A percentile compares a stretch with the other conserved stretches of the same genome.
These are phyloP conservation scores for Ruditapes philippinarum DNA, from an alignment of 1,140 invertebrate species.

Conservation along the genomic window DNA sequence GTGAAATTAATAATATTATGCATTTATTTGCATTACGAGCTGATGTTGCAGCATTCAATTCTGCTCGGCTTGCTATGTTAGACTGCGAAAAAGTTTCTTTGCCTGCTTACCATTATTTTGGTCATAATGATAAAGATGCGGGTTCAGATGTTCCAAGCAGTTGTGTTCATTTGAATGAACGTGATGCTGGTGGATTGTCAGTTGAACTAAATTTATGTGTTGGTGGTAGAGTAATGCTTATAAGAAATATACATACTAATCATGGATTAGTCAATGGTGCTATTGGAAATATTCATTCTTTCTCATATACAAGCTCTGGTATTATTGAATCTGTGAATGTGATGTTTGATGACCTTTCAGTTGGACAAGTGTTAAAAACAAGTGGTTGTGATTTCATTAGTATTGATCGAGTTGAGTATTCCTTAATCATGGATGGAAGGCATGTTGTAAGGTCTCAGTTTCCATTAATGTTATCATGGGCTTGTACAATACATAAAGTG, in stretches of 20 bases:
- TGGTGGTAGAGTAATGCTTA: constrained; percentile 63
- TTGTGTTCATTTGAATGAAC: constrained; percentile 43
- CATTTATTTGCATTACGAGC: constrained; percentile 33
- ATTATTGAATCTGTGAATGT: constrained; percentile 40
- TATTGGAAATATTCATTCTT: constrained; percentile 50
- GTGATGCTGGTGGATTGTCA: constrained; percentile 58
- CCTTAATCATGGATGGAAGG: constrained; percentile 37
- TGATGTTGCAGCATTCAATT: constrained; percentile 23
- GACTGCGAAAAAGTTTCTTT: background rate
- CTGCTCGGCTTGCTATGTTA: background rate
- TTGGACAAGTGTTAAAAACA: constrained; percentile 52
- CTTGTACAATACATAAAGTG: constrained; percentile 70
- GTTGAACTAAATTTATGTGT: constrained; percentile 5
- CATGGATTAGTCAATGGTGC: constrained; percentile 70
- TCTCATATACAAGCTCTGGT: background rate
- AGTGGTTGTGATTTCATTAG: constrained; percentile 35
- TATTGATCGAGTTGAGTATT: constrained; percentile 53
- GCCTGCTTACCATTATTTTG: constrained; percentile 60
- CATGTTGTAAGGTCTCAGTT: constrained; percentile 65
- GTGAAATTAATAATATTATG: constrained; percentile 14
- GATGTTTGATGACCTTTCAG: constrained; percentile 63
- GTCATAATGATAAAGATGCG: constrained; percentile 32
- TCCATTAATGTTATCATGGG: constrained; percentile 66
- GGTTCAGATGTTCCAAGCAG: constrained; percentile 34
- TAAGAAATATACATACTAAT: constrained; percentile 63